Base-by-base conservation (phyloP, 2,888 invertebrate genomes). In the Lycia hirtaria region DNA sequence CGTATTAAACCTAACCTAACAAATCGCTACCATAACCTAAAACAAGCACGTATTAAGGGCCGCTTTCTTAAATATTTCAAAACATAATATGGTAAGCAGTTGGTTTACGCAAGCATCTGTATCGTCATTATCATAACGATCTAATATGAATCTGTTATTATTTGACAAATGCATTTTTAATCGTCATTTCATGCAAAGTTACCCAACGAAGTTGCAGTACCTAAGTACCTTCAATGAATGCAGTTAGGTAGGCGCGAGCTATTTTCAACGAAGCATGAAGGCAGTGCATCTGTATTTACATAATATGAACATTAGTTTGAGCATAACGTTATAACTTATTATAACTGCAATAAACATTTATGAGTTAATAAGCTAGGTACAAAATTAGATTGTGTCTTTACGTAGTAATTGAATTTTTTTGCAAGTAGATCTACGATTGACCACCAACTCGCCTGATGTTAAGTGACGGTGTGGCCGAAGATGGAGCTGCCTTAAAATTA, bases 271-370 rank as follows among this genome's bases (percentile, higher is more conserved):
- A 19, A 1, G 19, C 14, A 7, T 55, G 48, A 55, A 35, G 55
- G 9, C 35, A 12, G 26, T 50, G 49, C 56, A 56, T 37, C 33
- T 55, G 10, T 7, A 49, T 56, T 50, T 37, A 30, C 49, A 56
- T 50, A 49, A 32, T 26, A 19, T 26, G 4, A 24, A 12, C 41
- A 56, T 56, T 43, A 41, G 26, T 20, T 19, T 30, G 22, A 10
- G n/a, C 12, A 40, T 40, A 20, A 5, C 12, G 22, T 30, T 38
- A 33, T 32, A 12, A 12, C 20, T 48, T 35, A 41, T 41, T 33
- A 26, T 14, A 48, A 33, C 12, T 9, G 14, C 12, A 40, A 14
- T 35, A 37, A 38, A 45, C 38, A 24, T 37, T 15, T n/a, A n/a
- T n/a, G n/a, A n/a, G n/a, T n/a, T n/a, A n/a, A n/a, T n/a, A n/a